Conservation (phyloP, 23 tunicate genomes). For the Halocynthia roretzi region DNA sequence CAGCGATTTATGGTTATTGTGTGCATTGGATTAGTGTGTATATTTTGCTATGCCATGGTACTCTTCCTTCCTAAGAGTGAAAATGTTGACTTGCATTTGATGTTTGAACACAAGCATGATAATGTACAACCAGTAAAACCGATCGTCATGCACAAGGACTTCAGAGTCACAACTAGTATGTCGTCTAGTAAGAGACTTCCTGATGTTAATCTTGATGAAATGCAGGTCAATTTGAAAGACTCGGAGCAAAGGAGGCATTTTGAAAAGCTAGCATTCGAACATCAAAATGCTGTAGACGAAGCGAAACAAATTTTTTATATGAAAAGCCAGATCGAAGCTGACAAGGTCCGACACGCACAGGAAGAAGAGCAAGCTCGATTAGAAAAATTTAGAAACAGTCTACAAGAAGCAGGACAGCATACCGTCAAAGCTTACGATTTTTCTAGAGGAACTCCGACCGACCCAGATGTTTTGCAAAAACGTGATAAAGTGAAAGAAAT, state of each 20-base stretch:
- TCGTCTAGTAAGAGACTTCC: too few relatives aligned
- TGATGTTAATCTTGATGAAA: neutral
- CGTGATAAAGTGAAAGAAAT: constrained; percentile 65
- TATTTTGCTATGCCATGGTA: constrained; percentile 72
- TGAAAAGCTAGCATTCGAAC: constrained; percentile 30
- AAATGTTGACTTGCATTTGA: constrained; percentile 38
- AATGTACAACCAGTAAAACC: neutral
- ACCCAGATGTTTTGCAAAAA: constrained; percentile 60
- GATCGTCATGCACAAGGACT: too few relatives aligned
- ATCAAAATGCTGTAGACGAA: constrained; percentile 39
- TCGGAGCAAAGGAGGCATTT: constrained; percentile 26
- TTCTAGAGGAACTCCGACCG: constrained; percentile 65
- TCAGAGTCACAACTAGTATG: too few relatives aligned
- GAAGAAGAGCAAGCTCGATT: constrained; percentile 23
- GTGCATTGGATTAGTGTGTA: constrained; percentile 33
- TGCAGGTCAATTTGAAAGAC: constrained; percentile 52
- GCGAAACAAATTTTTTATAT: constrained; percentile 36
- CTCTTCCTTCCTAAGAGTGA: constrained; percentile 70
- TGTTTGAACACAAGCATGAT: constrained; percentile 87
- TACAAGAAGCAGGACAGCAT: constrained; percentile 8
- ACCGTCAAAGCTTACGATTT: constrained; percentile 40
- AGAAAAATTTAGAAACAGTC: constrained; percentile 19
- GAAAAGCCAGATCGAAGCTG: constrained; percentile 52
- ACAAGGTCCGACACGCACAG: constrained; percentile 27
- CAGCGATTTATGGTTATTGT: constrained; percentile 34